Base-by-base conservation (phyloP, 2,888 invertebrate genomes). In the Chouioia cunea region DNA sequence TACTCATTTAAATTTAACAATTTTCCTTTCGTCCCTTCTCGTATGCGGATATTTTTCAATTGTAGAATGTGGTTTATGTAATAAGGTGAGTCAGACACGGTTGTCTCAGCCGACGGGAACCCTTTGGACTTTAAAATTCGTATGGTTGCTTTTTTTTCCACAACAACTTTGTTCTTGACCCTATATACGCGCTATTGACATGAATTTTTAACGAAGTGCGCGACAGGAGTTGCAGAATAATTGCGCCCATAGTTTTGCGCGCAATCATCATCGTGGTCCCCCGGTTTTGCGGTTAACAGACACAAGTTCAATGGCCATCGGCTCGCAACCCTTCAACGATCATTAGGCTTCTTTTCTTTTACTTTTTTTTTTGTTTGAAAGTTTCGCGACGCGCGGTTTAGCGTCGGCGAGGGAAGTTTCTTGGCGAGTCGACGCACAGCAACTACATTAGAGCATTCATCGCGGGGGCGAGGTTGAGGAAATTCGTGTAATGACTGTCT, bases 121-220 rank as follows among this genome's bases (percentile, higher is more conserved):
- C 4, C 36, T 36, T 36, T 36, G 36, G 36, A 36, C 36, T 36
- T 36, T 36, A 36, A 36, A 36, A 36, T 36, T 36, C 1, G 36
- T 12, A 36, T 10, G 6, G 10, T n/a, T 36, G 36, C 36, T 36
- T 36, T 4, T 36, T 36, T 4, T 27, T 36, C 36, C 36, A 36
- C 46, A 57, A 65, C 48, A 71, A 71, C 65, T 71, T 71, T 52
- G 52, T 56, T 62, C 52, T 60, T 65, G 70, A 70, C 65, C 70
- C 65, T 4, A 44, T 59, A 48, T n/a, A 43, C 23, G 4, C 14
- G 22, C 15, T 18, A 10, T 20, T 50, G 14, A 10, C 20, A 57
- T 67, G 14, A 59, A 67, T 67, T 23, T 18, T 53, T 67, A 18
- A 66, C 10, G 10, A 12, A 36, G 36, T 36, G 36, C 36, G 36